Evolutionary conservation across 2,888 invertebrate species (phyloP).

Genomic region (Masnerella sp.): DNA sequence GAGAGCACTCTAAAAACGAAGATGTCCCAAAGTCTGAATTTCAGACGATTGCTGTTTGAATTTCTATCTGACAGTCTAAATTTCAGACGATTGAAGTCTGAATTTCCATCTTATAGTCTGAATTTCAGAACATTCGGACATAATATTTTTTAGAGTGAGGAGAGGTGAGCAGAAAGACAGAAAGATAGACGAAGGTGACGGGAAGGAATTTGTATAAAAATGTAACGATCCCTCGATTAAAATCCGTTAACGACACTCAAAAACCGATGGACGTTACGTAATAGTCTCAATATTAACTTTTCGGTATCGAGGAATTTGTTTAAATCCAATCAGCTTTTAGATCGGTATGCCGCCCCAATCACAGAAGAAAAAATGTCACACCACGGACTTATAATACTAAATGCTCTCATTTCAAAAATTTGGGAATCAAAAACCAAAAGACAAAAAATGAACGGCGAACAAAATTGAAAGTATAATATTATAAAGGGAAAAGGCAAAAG

Average conservation of each 20-base stretch:
- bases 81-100: too few relatives aligned
- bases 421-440: conserved; percentile 62
- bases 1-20: too few relatives aligned
- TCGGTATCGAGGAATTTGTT: conserved; percentile 3
- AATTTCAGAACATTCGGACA: too few relatives aligned
- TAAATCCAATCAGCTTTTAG: conserved; percentile 3
- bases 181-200: conserved; percentile 50
- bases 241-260: conserved; percentile 84
- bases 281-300: conserved; percentile 13
- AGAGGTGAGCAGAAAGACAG: conserved; percentile 31
- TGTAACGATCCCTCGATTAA: conserved; percentile 72
- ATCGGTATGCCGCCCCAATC: conserved; percentile 91
- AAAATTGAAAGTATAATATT: conserved; percentile 1
- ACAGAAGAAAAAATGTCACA: conserved; percentile 93
- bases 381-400: conserved; percentile 78
- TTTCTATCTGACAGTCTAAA: conserved; percentile 20
- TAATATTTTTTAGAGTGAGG: conserved; percentile 30
- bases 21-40: too few relatives aligned
- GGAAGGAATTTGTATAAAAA: conserved; percentile 80
- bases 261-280: conserved; percentile 80
- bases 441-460: too few relatives aligned
- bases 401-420: conserved; percentile 70
- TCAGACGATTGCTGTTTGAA: conserved; percentile 49
- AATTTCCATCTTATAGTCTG: too few relatives aligned
- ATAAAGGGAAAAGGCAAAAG: conserved; percentile 1